Evolutionary conservation across 2,113 vertebrate genomes (phyloP), one percentile per base, ranked within the genome.

Genomic region (Triplophysa rosa): DNA sequence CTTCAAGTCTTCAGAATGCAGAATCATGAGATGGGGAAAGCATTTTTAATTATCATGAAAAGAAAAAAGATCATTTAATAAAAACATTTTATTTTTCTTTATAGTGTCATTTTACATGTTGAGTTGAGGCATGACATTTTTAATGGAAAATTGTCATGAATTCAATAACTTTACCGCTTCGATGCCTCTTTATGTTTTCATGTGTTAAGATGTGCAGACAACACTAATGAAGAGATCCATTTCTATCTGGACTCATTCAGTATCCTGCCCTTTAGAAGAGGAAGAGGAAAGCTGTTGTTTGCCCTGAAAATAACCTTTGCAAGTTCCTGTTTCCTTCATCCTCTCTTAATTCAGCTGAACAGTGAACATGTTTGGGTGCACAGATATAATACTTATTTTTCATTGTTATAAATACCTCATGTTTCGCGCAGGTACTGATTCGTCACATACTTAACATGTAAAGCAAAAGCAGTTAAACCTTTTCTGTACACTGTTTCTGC

Each of bases 171-270:
- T 16, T 37, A 21, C 29, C 26, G 21, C 26, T 56, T 45, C 17
- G 19, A 42, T 56, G n/a, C 8, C 16, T 4, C 29, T 26, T 33
- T 37, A 45, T 16, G 9, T 23, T 16, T 4, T 12, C 10, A 2
- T 19, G 23, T 56, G 26, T 70, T 9, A 9, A 10, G 2, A n/a
- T 5, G 29, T 70, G 17, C 17, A 17, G 21, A 49, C 19, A 75
- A 68, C 21, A 83, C 66, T 76, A 80, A 82, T 81, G 78, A 80
- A 80, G 63, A 82, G 79, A 83, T 79, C 83, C 69, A 69, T 58
- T 71, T 66, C 76, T 65, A 11, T n/a, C 29, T 62, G 21, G n/a
- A 24, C 54, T 59, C 16, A 13, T 26, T 74, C 72, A 72, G 19
- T 65, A 62, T 71, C 68, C 78, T 80, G 68, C 49, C 21, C n/a